Base-by-base conservation (phyloP, 2,888 invertebrate species). In the Volucella zonaria region DNA sequence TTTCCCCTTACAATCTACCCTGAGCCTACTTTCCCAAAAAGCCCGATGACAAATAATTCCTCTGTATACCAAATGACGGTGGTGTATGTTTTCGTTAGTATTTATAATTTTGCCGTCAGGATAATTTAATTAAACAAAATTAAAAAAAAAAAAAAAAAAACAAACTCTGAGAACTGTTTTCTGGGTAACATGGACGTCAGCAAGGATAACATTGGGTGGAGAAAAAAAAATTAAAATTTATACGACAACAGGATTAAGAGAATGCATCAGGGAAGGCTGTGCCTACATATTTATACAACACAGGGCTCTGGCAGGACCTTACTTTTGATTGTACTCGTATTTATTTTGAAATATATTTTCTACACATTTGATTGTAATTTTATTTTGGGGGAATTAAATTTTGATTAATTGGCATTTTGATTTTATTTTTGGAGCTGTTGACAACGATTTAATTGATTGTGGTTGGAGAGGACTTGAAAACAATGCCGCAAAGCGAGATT, bases 121-220 rank as follows among this genome's bases (percentile, higher is more conserved):
- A 62, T 73, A 61, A 73, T 73, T 73, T 62, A 73, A 73, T 73
- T 62, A 54, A 62, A 73, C 51, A 12, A 42, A 61, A 23, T 23
- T 3, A 52, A 10, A 14, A 10, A 23, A 52, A 11, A 18, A 6
- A 31, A 31, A 31, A 31, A 31, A 31, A 31, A 31, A 0, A 31
- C 0, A 31, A 31, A 31, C 31, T 23, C 23, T 31, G 6, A 31
- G 6, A 51, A 59, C 40, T 12, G 6, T 68, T 42, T 52, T 66
- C 42, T 11, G 51, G 49, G 51, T 18, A 43, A 66, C 66, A 66
- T 42, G 66, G 18, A 52, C 52, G 31, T 31, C 31, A 31, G 31
- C n/a, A 42, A 43, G 52, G 23, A 67, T 31, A 47, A 23, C 10
- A 38, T 11, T 11, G 40, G 14, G 58, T 40, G 11, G 18, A n/a